Conservation (phyloP, 2,797 vertebrate species). For the Hylomyscus alleni region DNA sequence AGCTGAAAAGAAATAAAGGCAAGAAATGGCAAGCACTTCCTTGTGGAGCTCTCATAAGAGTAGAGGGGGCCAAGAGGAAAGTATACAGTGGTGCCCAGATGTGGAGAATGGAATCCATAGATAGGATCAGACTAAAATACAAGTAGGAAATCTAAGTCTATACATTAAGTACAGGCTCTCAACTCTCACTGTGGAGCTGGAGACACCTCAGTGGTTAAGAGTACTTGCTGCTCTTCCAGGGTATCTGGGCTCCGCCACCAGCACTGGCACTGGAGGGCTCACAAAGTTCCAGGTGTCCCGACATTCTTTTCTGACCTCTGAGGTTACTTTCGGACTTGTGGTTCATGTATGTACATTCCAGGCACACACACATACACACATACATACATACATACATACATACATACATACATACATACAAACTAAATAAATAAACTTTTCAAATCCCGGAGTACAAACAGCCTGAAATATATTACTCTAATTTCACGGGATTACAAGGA, state of each 20-base stretch:
- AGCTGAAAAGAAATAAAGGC: conserved; percentile 82
- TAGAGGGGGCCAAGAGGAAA: conserved; percentile 26
- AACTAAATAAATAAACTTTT: not conserved
- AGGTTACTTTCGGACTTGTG: not conserved
- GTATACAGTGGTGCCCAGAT: not conserved
- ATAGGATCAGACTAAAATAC: not conserved
- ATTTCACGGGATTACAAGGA: not conserved
- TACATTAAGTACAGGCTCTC: not conserved
- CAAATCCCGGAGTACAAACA: not conserved
- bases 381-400: too few relatives aligned
- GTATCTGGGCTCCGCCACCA: not conserved
- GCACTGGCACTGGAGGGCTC: not conserved
- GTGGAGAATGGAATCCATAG: too few relatives aligned
- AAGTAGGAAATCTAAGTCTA: not conserved
- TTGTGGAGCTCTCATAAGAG: conserved; percentile 1
- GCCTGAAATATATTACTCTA: not conserved
- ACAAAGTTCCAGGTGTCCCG: not conserved
- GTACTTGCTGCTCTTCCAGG: not conserved
- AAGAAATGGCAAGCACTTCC: conserved; percentile 33
- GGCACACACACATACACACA: not conserved
- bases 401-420: not conserved
- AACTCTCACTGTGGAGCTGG: not conserved
- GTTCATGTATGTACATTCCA: not conserved
- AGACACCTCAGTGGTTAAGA: not conserved
- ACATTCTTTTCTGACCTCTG: not conserved